Conservation (phyloP, 2,888 invertebrate species). For the Crepidodera aurea region DNA sequence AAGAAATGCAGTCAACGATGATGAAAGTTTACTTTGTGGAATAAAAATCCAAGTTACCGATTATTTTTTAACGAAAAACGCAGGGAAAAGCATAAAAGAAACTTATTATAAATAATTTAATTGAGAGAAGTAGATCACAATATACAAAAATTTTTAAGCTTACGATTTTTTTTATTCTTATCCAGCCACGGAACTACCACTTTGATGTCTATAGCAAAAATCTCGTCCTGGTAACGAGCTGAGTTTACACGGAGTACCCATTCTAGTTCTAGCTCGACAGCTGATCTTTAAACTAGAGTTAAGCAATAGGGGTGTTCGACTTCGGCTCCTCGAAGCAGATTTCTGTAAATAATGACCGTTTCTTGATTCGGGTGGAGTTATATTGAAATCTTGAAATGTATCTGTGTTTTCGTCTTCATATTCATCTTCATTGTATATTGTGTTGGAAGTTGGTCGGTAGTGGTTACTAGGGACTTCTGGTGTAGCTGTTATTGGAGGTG, state of each 20-base stretch:
- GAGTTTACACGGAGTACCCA: constrained; percentile 58
- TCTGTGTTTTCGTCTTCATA: constrained; percentile 35
- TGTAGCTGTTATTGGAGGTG: background rate
- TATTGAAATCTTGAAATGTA: constrained; percentile 42
- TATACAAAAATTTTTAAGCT: too few species aligned
- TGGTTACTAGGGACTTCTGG: background rate
- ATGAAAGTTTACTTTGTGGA: too few species aligned
- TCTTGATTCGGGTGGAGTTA: constrained; percentile 56
- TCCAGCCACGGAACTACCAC: constrained; percentile 57
- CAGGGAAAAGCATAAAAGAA: too few species aligned
- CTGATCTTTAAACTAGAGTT: constrained; percentile 46
- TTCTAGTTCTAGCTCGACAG: constrained; percentile 56
- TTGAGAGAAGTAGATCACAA: too few species aligned
- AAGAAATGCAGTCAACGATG: too few species aligned
- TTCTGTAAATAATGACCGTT: constrained; percentile 45
- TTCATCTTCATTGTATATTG: constrained; percentile 17
- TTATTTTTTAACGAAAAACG: too few species aligned
- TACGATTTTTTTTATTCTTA: constrained; percentile 29
- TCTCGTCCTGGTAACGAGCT: constrained; percentile 54
- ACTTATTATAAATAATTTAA: too few species aligned
- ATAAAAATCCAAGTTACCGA: too few species aligned
- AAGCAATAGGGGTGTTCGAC: constrained; percentile 54
- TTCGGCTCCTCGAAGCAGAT: constrained; percentile 52
- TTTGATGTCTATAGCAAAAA: constrained; percentile 58
- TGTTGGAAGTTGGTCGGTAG: background rate